Evolutionary conservation across 2,113 vertebrate species (phyloP), one percentile per base, ranked within the genome.

Genomic region (Thalassoma bifasciatum): DNA sequence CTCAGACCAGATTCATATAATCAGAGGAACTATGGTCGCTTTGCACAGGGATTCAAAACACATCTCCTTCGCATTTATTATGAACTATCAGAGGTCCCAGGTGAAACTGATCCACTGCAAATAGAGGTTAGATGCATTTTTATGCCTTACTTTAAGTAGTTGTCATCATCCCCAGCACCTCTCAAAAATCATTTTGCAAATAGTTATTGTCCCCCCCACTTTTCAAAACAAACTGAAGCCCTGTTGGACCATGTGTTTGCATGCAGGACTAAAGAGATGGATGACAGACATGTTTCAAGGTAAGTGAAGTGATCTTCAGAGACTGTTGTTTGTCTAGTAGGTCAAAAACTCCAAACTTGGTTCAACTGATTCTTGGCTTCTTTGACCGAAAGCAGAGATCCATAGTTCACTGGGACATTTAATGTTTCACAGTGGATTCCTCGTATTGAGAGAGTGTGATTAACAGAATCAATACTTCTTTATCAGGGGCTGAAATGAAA

Each of bases 401-500:
- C 70, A 67, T 84, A 57, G 75, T 71, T 69, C 79, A 74, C 77
- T 79, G 69, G 66, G 19, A 62, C 53, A 64, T 73, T 82, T 88
- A 78, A 81, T 69, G 82, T 76, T 75, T 54, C 79, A 75, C 73
- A 79, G 65, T 80, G 77, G 66, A 87, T 79, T 80, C 77, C 63
- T 83, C 66, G 68, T 80, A 64, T 85, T 66, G 69, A 66, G 69
- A 66, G 63, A 79, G 71, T 76, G 82, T 85, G 86, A 86, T 87
- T 77, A 88, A 87, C 53, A 66, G 66, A 84, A 83, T 92, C 82
- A 83, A 84, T 89, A 72, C 64, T 74, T 68, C 78, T 88, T 86
- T 82, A 91, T 91, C 79, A 88, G 72, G 71, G 64, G 81, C 54
- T 81, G 74, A 88, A 88, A 89, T 86, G 72, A 84, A 84, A 89